A percentile compares a stretch with the other conserved stretches of the same genome.
Conservation (phyloP, 2,888 invertebrate species). For the Drosophila birchii region DNA sequence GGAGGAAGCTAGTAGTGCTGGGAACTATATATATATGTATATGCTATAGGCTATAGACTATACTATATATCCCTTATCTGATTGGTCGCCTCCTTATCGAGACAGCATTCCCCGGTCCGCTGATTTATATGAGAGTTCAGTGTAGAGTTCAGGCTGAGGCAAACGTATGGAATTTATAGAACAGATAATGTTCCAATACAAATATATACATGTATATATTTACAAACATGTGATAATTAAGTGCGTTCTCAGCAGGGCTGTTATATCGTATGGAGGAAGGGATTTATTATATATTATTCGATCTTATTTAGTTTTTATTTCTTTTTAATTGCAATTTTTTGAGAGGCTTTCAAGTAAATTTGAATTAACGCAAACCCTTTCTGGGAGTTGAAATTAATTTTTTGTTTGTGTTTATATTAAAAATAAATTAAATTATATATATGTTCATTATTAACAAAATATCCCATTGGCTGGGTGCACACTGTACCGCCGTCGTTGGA, state of each 20-base stretch:
- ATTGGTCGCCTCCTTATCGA: slow-evolving; percentile 27
- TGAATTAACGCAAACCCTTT: not conserved
- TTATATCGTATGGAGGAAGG: not conserved
- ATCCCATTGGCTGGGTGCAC: too few species aligned
- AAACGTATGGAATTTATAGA: slow-evolving; percentile 32
- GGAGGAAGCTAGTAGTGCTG: not conserved
- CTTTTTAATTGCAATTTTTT: not conserved
- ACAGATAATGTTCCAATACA: slow-evolving; percentile 13
- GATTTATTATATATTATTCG: not conserved
- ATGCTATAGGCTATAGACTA: not conserved
- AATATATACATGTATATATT: not conserved
- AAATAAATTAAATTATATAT: not conserved
- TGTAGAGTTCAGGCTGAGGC: slow-evolving; percentile 27
- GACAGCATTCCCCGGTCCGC: slow-evolving; percentile 19
- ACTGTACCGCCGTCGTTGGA: slow-evolving; percentile 11
- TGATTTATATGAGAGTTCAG: slow-evolving; percentile 34
- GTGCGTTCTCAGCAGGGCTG: slow-evolving; percentile 5
- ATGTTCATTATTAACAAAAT: not conserved
- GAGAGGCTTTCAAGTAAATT: not conserved
- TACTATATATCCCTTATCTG: slow-evolving; percentile 9
- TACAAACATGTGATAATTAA: slow-evolving; percentile 22
- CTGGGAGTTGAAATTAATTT: not conserved
- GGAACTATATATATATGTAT: not conserved
- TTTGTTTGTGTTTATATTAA: not conserved
- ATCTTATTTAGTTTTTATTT: not conserved